Evolutionary conservation across 2,797 vertebrate species (phyloP).

Genomic region (Chloroceryle amazona): DNA sequence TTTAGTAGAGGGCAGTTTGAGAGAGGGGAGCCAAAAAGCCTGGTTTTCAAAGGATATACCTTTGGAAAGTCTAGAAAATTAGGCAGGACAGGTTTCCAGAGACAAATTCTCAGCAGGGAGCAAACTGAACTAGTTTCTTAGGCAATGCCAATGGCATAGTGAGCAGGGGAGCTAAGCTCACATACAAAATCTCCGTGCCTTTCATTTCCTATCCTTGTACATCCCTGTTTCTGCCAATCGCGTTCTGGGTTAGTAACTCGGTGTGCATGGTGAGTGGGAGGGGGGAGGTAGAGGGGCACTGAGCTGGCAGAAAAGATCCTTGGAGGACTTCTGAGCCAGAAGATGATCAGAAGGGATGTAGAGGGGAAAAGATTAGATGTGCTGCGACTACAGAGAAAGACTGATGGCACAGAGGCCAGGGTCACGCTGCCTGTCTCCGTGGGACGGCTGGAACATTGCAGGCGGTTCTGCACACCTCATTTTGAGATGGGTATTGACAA

Average conservation of each 20-base stretch:
- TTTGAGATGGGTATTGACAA: neutral
- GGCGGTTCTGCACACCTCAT: neutral
- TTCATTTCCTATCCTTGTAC: conserved; percentile 6
- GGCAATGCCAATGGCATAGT: neutral
- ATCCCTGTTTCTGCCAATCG: neutral
- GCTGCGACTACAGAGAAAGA: neutral
- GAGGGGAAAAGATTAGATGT: neutral
- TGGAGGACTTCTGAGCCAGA: neutral
- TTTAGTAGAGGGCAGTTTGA: neutral
- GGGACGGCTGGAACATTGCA: neutral
- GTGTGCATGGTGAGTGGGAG: neutral
- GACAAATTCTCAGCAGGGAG: conserved; percentile 36
- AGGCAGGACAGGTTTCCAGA: conserved; percentile 54
- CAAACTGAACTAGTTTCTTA: conserved; percentile 24
- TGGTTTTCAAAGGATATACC: neutral
- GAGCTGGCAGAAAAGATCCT: conserved; percentile 45
- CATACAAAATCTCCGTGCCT: neutral
- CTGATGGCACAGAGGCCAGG: neutral
- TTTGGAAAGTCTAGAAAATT: conserved; percentile 36
- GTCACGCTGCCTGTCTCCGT: neutral
- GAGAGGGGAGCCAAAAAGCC: neutral
- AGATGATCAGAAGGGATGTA: neutral
- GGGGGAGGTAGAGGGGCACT: neutral
- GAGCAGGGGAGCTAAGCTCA: conserved; percentile 7
- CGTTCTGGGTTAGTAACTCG: neutral